A percentile compares a stretch with the other conserved stretches of the same genome.
Evolutionary conservation across 2,888 invertebrate genomes (phyloP).

Genomic region (Atrina japonica): DNA sequence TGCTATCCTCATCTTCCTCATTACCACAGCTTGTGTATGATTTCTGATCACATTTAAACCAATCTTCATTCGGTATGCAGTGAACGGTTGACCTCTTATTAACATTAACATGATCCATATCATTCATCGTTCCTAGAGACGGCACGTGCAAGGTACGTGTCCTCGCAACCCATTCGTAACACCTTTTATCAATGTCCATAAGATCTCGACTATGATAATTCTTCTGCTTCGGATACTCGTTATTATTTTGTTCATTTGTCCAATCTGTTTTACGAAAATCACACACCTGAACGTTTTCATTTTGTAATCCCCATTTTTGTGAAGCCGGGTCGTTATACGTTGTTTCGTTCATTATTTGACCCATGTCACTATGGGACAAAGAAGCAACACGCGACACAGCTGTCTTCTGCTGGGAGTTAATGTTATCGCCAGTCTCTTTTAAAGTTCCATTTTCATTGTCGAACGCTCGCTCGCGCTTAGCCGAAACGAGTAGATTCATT

Average conservation of each 20-base stretch:
- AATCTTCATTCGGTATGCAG: no score
- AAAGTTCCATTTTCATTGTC: conserved; percentile 19
- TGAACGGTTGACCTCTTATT: no score
- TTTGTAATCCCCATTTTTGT: neutral
- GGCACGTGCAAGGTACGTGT: conserved; percentile 21
- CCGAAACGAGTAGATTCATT: conserved; percentile 10
- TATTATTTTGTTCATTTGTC: conserved; percentile 12
- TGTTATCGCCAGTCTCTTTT: conserved; percentile 19
- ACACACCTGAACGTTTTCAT: conserved; percentile 25
- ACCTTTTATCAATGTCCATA: conserved; percentile 22
- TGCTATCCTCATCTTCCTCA: no score
- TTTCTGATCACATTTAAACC: no score
- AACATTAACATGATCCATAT: neutral
- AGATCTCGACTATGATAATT: conserved; percentile 11
- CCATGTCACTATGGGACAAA: conserved; percentile 20
- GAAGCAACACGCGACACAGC: conserved; percentile 34
- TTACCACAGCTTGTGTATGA: no score
- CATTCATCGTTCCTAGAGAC: conserved; percentile 9
- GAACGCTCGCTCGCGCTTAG: conserved; percentile 11
- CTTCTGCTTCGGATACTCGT: conserved; percentile 5
- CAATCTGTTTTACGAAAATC: conserved; percentile 6
- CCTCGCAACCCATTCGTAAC: conserved; percentile 32
- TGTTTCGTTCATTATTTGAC: conserved; percentile 7
- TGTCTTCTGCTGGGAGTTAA: conserved; percentile 30
- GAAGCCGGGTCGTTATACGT: conserved; percentile 2